phyloP scores from a whole-genome alignment of 2,888 invertebrate genomes.

The Thalpophila matura region DNA sequence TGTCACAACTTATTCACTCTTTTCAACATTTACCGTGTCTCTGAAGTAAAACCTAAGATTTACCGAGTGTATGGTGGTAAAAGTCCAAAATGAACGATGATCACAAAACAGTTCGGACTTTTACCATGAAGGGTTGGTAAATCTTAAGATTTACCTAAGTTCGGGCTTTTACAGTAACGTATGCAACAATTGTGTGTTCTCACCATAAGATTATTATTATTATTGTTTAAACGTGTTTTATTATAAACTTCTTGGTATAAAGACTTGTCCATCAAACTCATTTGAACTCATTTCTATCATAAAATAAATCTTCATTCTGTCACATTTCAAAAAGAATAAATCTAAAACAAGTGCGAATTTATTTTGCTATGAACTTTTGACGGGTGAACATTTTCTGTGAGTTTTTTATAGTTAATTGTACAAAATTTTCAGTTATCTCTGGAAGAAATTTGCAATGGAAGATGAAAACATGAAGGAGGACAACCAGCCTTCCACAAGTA shows the following conservation, averaged over 20 bases:
- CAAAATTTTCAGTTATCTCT: constrained; percentile 76
- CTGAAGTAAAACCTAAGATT: no score
- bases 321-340: constrained; percentile 37
- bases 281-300: constrained; percentile 26
- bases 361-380: constrained; percentile 43
- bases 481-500: constrained; percentile 69
- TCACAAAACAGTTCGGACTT: no score
- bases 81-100: no score
- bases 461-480: constrained; percentile 69
- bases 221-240: background rate
- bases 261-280: no score
- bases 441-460: constrained; percentile 73
- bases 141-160: no score
- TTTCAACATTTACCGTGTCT: no score
- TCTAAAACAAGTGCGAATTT: constrained; percentile 56
- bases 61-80: no score
- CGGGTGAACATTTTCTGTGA: constrained; percentile 38
- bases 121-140: no score
- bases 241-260: no score
- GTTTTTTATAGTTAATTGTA: constrained; percentile 46
- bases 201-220: background rate
- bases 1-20: no score
- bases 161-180: no score
- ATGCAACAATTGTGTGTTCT: background rate
- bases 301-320: constrained; percentile 13